Evolutionary conservation across 2,113 vertebrate genomes (phyloP).

Genomic region (Sterrhoptilus dennistouni): DNA sequence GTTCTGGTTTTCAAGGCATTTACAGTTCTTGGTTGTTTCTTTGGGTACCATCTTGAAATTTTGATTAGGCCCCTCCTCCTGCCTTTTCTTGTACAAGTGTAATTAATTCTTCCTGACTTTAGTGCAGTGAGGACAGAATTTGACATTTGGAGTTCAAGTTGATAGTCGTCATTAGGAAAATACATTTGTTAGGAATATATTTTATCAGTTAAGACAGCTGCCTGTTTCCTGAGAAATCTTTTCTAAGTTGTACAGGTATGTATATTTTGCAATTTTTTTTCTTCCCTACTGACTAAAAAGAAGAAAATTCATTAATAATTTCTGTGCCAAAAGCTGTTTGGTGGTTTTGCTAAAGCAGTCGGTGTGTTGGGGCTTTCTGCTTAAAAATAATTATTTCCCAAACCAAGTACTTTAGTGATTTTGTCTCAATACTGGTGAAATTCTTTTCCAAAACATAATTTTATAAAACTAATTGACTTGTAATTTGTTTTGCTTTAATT

Average conservation of each 20-base stretch:
- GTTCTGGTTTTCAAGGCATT: not conserved
- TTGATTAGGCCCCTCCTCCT: not conserved
- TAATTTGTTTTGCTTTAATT: not conserved
- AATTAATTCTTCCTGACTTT: not conserved
- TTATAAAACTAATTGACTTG: not conserved
- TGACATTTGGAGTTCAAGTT: not conserved
- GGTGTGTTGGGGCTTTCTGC: not conserved
- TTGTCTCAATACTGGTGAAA: not conserved
- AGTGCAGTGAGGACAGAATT: not conserved
- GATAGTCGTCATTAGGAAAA: not conserved
- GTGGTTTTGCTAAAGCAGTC: not conserved
- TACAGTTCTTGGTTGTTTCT: not conserved
- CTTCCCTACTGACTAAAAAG: not conserved
- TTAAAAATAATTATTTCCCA: not conserved
- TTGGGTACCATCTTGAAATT: not conserved
- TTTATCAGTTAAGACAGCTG: not conserved
- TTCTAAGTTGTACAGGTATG: not conserved
- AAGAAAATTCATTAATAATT: not conserved
- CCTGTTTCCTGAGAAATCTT: not conserved
- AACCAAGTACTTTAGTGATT: not conserved
- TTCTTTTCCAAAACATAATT: not conserved
- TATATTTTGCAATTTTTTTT: not conserved
- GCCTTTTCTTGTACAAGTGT: not conserved
- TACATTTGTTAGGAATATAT: not conserved
- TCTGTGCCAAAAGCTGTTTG: not conserved